Conservation (phyloP, 2,888 invertebrate species). For the Pristionchus japonicus region DNA sequence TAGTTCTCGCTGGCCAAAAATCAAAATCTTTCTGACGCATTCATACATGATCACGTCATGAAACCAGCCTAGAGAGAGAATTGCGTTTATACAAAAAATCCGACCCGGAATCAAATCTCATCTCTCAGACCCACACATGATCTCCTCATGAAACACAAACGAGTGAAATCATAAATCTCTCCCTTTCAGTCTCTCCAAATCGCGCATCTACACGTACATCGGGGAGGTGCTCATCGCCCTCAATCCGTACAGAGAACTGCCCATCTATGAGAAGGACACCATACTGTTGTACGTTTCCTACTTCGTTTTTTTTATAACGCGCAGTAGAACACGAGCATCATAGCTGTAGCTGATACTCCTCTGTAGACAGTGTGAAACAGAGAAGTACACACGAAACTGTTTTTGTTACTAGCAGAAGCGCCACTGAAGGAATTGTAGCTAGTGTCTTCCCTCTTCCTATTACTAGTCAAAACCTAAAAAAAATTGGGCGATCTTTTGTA, state of each 20-base stretch:
- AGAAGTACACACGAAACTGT: too few relatives aligned
- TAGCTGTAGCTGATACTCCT: neutral
- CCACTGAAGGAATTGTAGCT: too few relatives aligned
- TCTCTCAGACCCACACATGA: neutral
- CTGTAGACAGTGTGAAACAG: neutral
- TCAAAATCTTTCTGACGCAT: neutral
- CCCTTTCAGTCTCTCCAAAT: constrained; percentile 86
- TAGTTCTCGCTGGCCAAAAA: neutral
- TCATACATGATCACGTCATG: neutral
- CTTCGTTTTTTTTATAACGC: neutral
- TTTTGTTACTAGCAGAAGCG: too few relatives aligned
- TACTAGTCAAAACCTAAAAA: too few relatives aligned
- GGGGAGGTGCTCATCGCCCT: constrained; percentile 95
- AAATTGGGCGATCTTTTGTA: too few relatives aligned
- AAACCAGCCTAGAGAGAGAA: neutral
- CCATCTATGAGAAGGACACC: constrained; percentile 89
- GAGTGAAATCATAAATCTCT: neutral
- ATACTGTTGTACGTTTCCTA: constrained; percentile 83
- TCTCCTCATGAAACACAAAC: neutral
- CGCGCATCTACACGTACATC: constrained; percentile 96
- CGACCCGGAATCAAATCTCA: too few relatives aligned
- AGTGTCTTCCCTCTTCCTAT: too few relatives aligned
- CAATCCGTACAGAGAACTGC: constrained; percentile 93
- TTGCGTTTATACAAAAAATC: too few relatives aligned
- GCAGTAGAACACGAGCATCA: constrained; percentile 75